phyloP scores from a whole-genome alignment of 2,888 invertebrate genomes.

The Trissonchulus latispiculum region DNA sequence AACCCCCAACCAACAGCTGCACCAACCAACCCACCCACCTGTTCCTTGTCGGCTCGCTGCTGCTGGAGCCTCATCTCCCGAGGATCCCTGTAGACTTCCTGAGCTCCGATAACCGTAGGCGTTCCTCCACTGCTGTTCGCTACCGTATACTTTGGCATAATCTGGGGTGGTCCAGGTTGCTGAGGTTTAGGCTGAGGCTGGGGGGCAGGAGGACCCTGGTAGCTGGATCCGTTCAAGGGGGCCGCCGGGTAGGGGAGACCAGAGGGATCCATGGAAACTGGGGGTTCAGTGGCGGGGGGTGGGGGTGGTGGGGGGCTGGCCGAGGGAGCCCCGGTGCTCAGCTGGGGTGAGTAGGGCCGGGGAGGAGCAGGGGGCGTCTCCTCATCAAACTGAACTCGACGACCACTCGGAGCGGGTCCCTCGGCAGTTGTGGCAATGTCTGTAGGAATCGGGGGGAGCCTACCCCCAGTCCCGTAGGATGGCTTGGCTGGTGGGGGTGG shows the following conservation, averaged over 20 bases:
- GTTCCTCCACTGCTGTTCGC: not conserved
- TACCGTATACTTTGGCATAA: not conserved
- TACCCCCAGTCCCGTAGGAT: too few relatives aligned
- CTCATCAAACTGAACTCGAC: too few relatives aligned
- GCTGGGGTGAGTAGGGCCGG: too few relatives aligned
- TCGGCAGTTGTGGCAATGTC: too few relatives aligned
- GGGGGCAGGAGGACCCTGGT: not conserved
- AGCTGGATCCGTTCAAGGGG: not conserved
- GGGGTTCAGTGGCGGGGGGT: not conserved
- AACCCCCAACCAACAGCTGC: too few relatives aligned
- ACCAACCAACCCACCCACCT: too few relatives aligned
- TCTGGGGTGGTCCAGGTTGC: not conserved
- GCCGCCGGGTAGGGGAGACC: too few relatives aligned
- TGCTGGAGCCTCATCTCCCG: conserved; percentile 51
- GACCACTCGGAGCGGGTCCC: too few relatives aligned
- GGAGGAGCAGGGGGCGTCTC: too few relatives aligned
- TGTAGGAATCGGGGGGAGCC: too few relatives aligned
- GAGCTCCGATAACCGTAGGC: conserved; percentile 73
- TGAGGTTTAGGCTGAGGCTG: not conserved
- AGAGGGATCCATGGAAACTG: too few relatives aligned
- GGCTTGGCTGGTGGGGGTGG: too few relatives aligned
- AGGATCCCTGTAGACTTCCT: conserved; percentile 77
- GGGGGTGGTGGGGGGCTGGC: not conserved
- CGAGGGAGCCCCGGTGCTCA: not conserved
- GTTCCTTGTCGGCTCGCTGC: conserved; percentile 24